Evolutionary conservation across 2,888 invertebrate species (phyloP).

Genomic region (Teleogryllus oceanicus): DNA sequence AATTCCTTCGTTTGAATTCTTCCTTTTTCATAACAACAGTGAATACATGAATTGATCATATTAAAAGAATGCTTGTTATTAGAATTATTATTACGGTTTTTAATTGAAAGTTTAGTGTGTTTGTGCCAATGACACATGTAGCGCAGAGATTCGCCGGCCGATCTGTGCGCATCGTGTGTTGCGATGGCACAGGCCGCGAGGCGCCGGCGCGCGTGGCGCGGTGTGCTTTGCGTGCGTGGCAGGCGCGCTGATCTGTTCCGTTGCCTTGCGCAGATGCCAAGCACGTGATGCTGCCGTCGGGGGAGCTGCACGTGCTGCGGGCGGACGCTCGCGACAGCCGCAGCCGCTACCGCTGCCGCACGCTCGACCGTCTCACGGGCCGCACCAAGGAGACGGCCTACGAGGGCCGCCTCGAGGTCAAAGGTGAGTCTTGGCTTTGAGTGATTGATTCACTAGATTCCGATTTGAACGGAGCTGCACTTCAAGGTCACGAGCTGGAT

Average conservation of each 20-base stretch:
- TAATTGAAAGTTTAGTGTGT: too few species aligned
- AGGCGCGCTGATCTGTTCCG: not conserved
- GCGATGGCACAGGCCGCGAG: not conserved
- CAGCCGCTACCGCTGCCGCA: constrained; percentile 46
- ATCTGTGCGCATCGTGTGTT: too few species aligned
- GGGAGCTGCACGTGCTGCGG: constrained; percentile 36
- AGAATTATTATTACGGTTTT: too few species aligned
- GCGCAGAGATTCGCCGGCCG: too few species aligned
- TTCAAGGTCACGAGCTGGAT: too few species aligned
- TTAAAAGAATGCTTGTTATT: too few species aligned
- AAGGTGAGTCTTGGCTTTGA: not conserved
- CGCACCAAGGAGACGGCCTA: constrained; percentile 46
- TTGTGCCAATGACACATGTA: too few species aligned
- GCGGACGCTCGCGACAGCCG: constrained; percentile 42
- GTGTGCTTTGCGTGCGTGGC: not conserved
- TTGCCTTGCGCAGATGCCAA: constrained; percentile 34
- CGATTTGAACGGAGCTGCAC: too few species aligned
- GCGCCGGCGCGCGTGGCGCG: not conserved
- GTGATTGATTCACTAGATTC: too few species aligned
- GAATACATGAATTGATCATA: too few species aligned
- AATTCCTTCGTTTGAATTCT: too few species aligned
- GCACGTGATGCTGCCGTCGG: constrained; percentile 38
- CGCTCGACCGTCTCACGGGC: constrained; percentile 47
- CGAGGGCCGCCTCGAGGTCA: constrained; percentile 39
- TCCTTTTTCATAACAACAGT: too few species aligned